These are phyloP conservation scores for Oreochromis grahami DNA, from an alignment of 2,797 vertebrate genomes.

Conservation along the genomic window DNA sequence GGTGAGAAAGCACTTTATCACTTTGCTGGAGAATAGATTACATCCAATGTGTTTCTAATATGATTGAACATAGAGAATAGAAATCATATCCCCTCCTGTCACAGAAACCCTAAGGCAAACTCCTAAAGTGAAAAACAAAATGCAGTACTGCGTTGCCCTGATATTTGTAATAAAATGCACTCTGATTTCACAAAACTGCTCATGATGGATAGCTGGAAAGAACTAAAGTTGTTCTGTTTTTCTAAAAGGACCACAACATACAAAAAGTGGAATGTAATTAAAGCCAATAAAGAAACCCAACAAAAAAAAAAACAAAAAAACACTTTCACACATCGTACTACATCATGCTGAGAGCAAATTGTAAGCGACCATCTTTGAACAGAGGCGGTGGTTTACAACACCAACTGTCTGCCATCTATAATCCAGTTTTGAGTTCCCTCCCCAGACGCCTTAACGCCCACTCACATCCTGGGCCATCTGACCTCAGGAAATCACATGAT, in stretches of 20 bases:
- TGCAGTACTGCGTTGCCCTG: not conserved
- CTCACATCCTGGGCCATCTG: too few relatives aligned
- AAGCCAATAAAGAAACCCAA: not conserved
- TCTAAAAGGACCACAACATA: not conserved
- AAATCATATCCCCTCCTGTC: slow-evolving; percentile 22
- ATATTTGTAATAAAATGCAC: not conserved
- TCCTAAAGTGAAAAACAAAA: slow-evolving; percentile 3
- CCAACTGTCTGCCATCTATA: too few relatives aligned
- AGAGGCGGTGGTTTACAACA: too few relatives aligned
- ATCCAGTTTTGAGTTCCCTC: too few relatives aligned
- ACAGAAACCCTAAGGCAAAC: slow-evolving; percentile 7
- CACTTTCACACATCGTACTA: not conserved
- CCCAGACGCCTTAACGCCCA: too few relatives aligned
- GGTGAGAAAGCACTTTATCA: slow-evolving; percentile 74
- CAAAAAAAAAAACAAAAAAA: fast-evolving
- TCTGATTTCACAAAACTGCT: not conserved
- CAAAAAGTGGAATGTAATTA: not conserved
- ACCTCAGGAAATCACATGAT: too few relatives aligned
- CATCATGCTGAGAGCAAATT: not conserved
- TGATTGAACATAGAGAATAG: slow-evolving; percentile 29
- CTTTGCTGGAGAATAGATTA: slow-evolving; percentile 57
- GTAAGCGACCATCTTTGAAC: too few relatives aligned
- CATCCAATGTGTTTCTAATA: slow-evolving; percentile 60
- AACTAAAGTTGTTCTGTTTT: not conserved
- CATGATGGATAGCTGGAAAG: not conserved